Conservation (phyloP, 2,888 invertebrate species). For the Drosophila picticornis region DNA sequence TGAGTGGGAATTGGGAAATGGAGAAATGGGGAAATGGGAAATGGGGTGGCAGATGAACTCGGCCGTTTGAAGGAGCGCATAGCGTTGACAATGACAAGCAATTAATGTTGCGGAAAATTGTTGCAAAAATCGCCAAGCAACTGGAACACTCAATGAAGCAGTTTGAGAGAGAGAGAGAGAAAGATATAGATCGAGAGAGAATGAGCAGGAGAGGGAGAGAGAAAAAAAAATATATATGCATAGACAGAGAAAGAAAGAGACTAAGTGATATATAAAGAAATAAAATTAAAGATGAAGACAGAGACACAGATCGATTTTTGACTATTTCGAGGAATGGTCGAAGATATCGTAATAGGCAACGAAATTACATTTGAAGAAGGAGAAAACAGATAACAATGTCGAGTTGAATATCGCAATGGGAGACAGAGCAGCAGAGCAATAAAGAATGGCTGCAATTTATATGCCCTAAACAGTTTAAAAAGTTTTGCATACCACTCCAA, state of each 20-base stretch:
- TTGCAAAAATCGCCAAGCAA: conserved; percentile 56
- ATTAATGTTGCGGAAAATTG: conserved; percentile 73
- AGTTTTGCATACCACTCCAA: conserved; percentile 49
- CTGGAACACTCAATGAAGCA: conserved; percentile 21
- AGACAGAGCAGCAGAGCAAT: not conserved
- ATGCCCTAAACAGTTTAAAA: conserved; percentile 54
- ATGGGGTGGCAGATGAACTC: not conserved
- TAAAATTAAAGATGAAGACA: not conserved
- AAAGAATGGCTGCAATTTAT: conserved; percentile 26
- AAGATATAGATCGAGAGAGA: not conserved
- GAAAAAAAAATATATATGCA: no score
- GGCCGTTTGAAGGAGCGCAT: conserved; percentile 18
- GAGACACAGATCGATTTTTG: not conserved
- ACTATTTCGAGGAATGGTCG: not conserved
- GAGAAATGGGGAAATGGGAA: not conserved
- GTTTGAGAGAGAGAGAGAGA: not conserved
- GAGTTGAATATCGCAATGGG: not conserved
- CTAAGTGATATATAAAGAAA: not conserved
- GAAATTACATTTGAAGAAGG: not conserved
- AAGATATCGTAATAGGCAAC: not conserved
- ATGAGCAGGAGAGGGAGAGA: not conserved
- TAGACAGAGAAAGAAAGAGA: not conserved
- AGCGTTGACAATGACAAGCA: conserved; percentile 68
- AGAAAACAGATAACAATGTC: not conserved
- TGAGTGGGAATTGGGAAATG: not conserved